These are phyloP conservation scores for Herpetotheres cachinnans DNA, from an alignment of 2,113 vertebrate genomes.

Conservation along the genomic window DNA sequence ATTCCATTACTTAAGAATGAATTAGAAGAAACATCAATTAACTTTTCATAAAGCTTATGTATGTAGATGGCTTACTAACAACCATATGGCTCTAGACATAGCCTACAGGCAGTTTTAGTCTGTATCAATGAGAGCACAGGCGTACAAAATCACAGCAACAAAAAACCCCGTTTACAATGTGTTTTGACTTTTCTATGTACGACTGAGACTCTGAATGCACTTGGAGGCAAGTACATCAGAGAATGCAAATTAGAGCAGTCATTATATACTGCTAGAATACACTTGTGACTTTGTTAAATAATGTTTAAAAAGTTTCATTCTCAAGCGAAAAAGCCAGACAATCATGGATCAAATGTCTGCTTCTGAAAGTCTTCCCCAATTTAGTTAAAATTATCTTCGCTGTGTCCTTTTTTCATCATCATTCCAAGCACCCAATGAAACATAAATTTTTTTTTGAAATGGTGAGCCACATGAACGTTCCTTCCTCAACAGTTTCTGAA, in stretches of 20 bases:
- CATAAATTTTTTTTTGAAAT: not conserved
- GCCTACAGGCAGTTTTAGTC: conserved; percentile 19
- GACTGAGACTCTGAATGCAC: conserved; percentile 45
- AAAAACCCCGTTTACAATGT: not conserved
- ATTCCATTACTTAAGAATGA: not conserved
- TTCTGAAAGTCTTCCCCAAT: not conserved
- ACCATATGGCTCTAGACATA: not conserved
- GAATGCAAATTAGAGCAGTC: conserved; percentile 25
- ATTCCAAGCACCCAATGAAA: not conserved
- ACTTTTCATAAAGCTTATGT: conserved; percentile 12
- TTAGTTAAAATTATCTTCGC: not conserved
- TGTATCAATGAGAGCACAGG: conserved; percentile 22
- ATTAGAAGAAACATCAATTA: conserved; percentile 32
- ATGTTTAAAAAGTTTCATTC: not conserved
- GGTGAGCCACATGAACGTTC: conserved; percentile 1
- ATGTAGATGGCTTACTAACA: not conserved
- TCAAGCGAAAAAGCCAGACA: not conserved
- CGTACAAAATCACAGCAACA: not conserved
- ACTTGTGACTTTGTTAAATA: conserved; percentile 14
- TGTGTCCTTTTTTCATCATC: not conserved
- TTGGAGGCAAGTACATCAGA: conserved; percentile 50
- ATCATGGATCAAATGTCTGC: not conserved
- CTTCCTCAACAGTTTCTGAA: conserved; percentile 8
- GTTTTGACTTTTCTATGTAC: conserved; percentile 11
- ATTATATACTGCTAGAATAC: conserved; percentile 43